Percentiles rank a stretch among this genome's conserved stretches.
Conservation (phyloP, 2,797 vertebrate species). For the Myotis myotis region DNA sequence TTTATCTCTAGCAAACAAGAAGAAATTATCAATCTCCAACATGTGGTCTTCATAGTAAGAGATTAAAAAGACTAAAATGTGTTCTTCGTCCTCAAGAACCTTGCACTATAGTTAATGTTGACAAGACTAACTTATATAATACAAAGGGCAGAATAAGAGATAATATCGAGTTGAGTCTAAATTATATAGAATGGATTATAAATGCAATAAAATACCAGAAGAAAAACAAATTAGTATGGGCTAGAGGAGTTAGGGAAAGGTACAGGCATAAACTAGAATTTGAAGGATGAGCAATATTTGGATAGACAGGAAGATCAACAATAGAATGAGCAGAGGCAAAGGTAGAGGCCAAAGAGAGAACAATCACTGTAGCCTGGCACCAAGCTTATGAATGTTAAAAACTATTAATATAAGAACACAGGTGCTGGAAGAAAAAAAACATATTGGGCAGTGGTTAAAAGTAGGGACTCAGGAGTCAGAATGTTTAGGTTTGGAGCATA, state of each 20-base stretch:
- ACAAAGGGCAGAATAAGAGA: slow-evolving; percentile 20
- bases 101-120: not conserved
- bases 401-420: not conserved
- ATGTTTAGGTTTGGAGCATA: not conserved
- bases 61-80: slow-evolving; percentile 35
- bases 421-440: not conserved
- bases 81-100: not conserved
- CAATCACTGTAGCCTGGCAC: not conserved
- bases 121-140: slow-evolving; percentile 42
- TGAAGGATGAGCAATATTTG: not conserved
- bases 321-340: not conserved
- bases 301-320: not conserved
- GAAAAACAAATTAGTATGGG: not conserved
- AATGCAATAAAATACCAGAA: not conserved
- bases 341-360: not conserved
- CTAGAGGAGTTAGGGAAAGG: not conserved
- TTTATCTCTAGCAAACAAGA: slow-evolving; percentile 47
- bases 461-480: not conserved
- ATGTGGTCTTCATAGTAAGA: slow-evolving; percentile 15
- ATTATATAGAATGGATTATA: slow-evolving; percentile 18
- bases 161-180: not conserved
- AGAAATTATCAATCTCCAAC: slow-evolving; percentile 27
- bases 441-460: not conserved
- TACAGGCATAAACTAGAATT: not conserved
- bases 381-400: not conserved